These are phyloP conservation scores for Drosophila stalkeri DNA, from an alignment of 2,888 invertebrate genomes.

Conservation along the genomic window DNA sequence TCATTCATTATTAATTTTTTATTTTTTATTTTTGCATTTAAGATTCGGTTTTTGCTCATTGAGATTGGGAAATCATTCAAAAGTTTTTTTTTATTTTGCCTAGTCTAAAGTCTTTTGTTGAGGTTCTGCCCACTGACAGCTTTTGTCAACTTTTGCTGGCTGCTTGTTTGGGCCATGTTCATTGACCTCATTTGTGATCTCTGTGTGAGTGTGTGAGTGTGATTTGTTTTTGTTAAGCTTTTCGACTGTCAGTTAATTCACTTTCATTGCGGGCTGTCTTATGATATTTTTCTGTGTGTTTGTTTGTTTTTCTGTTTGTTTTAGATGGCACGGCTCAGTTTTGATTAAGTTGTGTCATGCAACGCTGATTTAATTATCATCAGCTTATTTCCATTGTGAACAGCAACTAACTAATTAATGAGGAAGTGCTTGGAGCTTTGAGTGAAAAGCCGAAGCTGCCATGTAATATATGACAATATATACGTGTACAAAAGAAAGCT, in stretches of 20 bases:
- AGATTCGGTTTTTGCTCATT: conserved; percentile 30
- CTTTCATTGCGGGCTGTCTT: conserved; percentile 62
- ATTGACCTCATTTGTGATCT: conserved; percentile 65
- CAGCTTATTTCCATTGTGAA: conserved; percentile 63
- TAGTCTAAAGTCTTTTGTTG: conserved; percentile 39
- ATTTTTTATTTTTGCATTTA: conserved; percentile 7
- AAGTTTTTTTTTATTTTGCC: conserved; percentile 42
- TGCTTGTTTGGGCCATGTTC: conserved; percentile 61
- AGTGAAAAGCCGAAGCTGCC: conserved; percentile 54
- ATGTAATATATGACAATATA: conserved; percentile 48
- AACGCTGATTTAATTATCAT: conserved; percentile 77
- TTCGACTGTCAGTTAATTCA: conserved; percentile 66
- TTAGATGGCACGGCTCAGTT: conserved; percentile 63
- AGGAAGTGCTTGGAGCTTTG: conserved; percentile 61
- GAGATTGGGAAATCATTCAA: conserved; percentile 60
- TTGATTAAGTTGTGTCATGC: conserved; percentile 81
- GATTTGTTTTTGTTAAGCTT: conserved; percentile 40
- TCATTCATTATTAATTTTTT: not conserved
- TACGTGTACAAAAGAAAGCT: conserved; percentile 53
- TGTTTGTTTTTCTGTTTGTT: conserved; percentile 5
- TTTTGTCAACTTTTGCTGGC: conserved; percentile 61
- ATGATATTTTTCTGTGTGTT: not conserved
- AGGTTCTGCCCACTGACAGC: conserved; percentile 69
- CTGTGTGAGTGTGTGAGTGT: not conserved
- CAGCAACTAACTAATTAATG: conserved; percentile 62